Base-by-base conservation (phyloP, 2,888 invertebrate genomes). In the Aspidiotus destructor region DNA sequence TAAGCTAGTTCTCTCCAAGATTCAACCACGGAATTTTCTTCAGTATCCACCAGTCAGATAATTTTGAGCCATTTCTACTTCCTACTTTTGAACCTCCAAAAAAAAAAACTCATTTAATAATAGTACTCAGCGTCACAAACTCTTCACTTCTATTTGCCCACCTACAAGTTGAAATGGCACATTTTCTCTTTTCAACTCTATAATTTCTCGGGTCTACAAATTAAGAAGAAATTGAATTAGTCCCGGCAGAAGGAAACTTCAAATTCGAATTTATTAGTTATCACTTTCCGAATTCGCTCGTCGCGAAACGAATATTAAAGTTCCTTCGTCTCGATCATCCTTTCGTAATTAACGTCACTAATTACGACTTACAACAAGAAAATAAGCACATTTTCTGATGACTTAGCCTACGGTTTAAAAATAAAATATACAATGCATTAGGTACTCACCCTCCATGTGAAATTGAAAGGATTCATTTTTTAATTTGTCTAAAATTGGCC, bases 401-500 rank as follows among this genome's bases (percentile, higher is more conserved):
- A 52, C n/a, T 52, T 52, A 52, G n/a, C 11, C 11, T 52, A 52
- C 11, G 1, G n/a, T 52, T 40, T 40, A 41, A 60, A 60, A 10
- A 60, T 40, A 41, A 60, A 60, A 10, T 41, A n/a, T 41, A 28
- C 28, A 28, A 28, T 40, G 10, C 41, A 41, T 62, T 63, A 41
- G 70, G 48, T 71, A 83, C 85, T 83, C 80, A 90, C 90, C 88
- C 82, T 86, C 85, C 71, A 90, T 80, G 74, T 85, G 83, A 76
- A 91, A 83, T 81, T 86, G 85, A 77, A 88, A 86, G 75, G 84
- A 84, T 74, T 79, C 81, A 75, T 87, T 86, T 79, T 85, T 85
- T 78, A 91, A 82, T 78, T 88, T 88, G 77, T 85, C 85, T 78
- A 87, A 81, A 78, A 90, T 85, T 71, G 89, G 89, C 76, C 85